phyloP scores from a whole-genome alignment of 2,113 vertebrate species.

The Uria lomvia region DNA sequence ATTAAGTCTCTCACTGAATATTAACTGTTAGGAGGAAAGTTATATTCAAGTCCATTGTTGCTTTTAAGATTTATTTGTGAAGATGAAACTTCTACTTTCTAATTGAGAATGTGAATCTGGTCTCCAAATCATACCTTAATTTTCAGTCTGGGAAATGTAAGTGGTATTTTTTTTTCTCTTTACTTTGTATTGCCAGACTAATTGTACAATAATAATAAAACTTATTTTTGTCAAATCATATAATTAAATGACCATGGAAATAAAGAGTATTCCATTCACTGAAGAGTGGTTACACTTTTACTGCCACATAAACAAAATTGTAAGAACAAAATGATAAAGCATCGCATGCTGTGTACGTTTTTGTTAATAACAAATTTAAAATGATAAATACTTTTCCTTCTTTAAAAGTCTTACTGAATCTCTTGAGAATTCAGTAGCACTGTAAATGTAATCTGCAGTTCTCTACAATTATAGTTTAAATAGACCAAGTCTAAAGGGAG shows the following conservation, averaged over 20 bases:
- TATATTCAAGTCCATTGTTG: neutral
- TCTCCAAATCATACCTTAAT: conserved; percentile 7
- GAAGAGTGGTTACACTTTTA: conserved; percentile 15
- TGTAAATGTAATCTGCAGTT: conserved; percentile 70
- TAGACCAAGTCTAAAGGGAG: conserved; percentile 74
- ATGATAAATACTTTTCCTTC: conserved; percentile 55
- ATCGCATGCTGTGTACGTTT: neutral
- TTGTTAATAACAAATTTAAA: conserved; percentile 41
- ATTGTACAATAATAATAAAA: neutral
- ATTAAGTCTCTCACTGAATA: neutral
- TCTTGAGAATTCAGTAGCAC: conserved; percentile 39
- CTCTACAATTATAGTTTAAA: conserved; percentile 75
- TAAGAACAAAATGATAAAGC: neutral
- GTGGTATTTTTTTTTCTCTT: neutral
- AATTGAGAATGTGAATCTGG: neutral
- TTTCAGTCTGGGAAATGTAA: neutral
- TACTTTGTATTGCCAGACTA: neutral
- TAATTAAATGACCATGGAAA: conserved; percentile 29
- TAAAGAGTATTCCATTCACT: neutral
- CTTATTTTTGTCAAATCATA: neutral
- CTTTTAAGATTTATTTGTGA: neutral
- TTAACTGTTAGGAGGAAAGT: neutral
- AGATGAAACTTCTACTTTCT: neutral
- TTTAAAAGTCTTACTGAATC: conserved; percentile 48
- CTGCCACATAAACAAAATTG: neutral